A percentile compares a stretch with the other conserved stretches of the same genome.
phyloP scores from a whole-genome alignment of 2,113 vertebrate genomes.

The Acrocephalus kingi region DNA sequence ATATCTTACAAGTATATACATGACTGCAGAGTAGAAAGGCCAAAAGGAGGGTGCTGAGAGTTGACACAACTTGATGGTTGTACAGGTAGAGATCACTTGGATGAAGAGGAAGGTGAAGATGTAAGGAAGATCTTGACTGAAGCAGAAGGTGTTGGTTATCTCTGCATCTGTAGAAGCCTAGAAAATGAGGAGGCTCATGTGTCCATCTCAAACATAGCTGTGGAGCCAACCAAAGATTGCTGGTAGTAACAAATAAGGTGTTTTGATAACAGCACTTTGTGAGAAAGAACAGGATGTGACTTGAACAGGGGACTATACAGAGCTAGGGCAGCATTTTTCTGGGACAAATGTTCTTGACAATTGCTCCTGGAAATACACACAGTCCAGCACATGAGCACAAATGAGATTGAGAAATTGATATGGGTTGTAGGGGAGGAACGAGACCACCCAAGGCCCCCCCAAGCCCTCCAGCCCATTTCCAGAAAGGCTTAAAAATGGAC shows the following conservation, averaged over 20 bases:
- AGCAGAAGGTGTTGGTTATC: not conserved
- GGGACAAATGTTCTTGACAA: not conserved
- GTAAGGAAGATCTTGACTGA: not conserved
- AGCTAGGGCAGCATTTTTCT: not conserved
- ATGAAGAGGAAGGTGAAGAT: not conserved
- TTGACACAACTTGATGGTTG: not conserved
- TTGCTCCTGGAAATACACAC: not conserved
- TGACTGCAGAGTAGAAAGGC: not conserved
- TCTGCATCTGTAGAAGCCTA: not conserved
- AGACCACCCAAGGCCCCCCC: not conserved
- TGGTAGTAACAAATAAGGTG: not conserved
- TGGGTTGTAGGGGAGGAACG: not conserved
- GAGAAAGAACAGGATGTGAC: not conserved
- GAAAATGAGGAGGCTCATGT: not conserved
- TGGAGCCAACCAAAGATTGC: not conserved
- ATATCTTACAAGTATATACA: not conserved
- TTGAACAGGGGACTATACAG: not conserved
- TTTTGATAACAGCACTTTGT: not conserved
- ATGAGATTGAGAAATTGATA: not conserved
- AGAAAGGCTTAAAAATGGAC: not conserved
- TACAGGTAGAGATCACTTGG: not conserved
- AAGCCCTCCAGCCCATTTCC: not conserved
- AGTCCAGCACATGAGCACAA: not conserved
- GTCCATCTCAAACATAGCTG: too few relatives aligned
- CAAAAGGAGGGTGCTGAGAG: not conserved